A percentile compares a stretch with the other conserved stretches of the same genome.
Evolutionary conservation across 2,113 vertebrate genomes (phyloP).

Genomic region (Pyxicephalus adspersus): DNA sequence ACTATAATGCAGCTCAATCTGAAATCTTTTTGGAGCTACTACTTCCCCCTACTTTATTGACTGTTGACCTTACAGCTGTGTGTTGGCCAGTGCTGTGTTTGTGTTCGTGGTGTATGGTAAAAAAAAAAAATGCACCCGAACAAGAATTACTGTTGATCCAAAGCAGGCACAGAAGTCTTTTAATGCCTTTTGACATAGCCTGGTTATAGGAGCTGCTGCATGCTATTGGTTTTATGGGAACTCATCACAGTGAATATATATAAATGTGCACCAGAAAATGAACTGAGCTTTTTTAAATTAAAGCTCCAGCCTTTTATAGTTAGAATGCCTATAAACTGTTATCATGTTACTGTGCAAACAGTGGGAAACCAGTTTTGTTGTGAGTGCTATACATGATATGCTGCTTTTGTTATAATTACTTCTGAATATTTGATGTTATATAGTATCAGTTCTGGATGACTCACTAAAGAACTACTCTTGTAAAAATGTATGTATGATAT

Average conservation of each 20-base stretch:
- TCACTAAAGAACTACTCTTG: not conserved
- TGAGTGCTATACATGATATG: slow-evolving; percentile 52
- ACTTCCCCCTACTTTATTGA: slow-evolving; percentile 1
- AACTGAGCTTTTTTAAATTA: slow-evolving; percentile 19
- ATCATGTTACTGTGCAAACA: slow-evolving; percentile 33
- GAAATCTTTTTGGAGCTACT: not conserved
- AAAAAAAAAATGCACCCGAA: not conserved
- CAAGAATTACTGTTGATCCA: not conserved
- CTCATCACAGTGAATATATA: not conserved
- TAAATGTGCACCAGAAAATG: slow-evolving; percentile 13
- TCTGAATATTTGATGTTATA: slow-evolving; percentile 51
- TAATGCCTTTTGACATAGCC: slow-evolving; percentile 7
- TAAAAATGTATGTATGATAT: slow-evolving; percentile 9
- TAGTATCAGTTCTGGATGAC: slow-evolving; percentile 16
- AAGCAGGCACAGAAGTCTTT: not conserved
- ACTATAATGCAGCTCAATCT: not conserved
- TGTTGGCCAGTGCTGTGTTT: slow-evolving; percentile 15
- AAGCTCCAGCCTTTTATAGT: slow-evolving; percentile 47
- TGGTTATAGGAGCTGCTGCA: slow-evolving; percentile 14
- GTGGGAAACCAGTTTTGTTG: slow-evolving; percentile 44
- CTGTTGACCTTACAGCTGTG: slow-evolving; percentile 33
- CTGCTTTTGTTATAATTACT: slow-evolving; percentile 50
- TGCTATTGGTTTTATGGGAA: not conserved
- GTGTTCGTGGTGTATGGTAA: slow-evolving; percentile 1
- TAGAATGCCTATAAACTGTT: slow-evolving; percentile 33